Base-by-base conservation (phyloP, 2,888 invertebrate genomes). In the Trachelus tabidus region DNA sequence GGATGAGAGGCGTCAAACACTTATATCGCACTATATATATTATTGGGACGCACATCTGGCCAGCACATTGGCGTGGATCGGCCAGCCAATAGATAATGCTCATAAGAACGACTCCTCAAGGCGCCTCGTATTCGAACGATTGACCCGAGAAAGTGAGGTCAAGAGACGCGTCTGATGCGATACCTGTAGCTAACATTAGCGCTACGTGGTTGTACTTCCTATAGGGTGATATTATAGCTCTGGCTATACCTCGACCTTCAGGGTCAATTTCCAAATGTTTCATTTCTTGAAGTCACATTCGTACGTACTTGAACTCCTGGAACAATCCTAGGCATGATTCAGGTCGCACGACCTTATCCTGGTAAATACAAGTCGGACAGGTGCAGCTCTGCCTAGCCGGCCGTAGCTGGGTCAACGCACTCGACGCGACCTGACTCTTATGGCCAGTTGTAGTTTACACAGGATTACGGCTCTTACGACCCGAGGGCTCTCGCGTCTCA, bases 381-480 rank as follows among this genome's bases (percentile, higher is more conserved):
- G 89, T 90, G 89, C 88, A 89, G 86, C 84, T 85, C 82, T 76
- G 79, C 80, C 83, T 86, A 84, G 85, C 87, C 87, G 88, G 89
- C 89, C 89, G 88, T 88, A 89, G 89, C 87, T 87, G 84, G 89
- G 89, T 90, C 89, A 89, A 89, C 87, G 89, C 87, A 89, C 89
- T 86, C 88, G 83, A 81, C 80, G 79, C 85, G 83, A 85, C 85
- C 34, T 69, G 34, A 34, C 71, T 71, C n/a, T 31, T 71, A 71
- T 71, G 71, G 71, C 12, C 31, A 71, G 71, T 71, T 23, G 56
- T 71, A 31, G 71, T 71, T 71, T 71, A 31, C 71, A 15, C 71
- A 31, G 71, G 71, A 71, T 71, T 23, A 34, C 12, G 33, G 12
- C 33, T 71, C 71, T 12, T 31, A 12, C 11, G 71, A 71, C 31